These are phyloP conservation scores for Helostoma temminkii DNA, from an alignment of 2,797 vertebrate genomes.

Conservation along the genomic window DNA sequence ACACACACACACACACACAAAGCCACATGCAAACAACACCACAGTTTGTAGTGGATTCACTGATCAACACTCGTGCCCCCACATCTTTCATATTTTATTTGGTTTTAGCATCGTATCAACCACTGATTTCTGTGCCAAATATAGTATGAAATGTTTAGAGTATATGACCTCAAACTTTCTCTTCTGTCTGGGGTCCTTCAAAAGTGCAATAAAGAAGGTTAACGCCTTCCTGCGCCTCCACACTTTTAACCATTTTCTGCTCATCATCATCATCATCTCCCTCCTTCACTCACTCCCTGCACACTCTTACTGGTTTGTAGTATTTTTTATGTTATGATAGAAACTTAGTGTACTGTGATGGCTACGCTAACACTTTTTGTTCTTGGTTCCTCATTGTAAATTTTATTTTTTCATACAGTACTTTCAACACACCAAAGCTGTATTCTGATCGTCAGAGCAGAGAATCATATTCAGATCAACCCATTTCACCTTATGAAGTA, in stretches of 20 bases:
- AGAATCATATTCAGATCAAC: conserved; percentile 58
- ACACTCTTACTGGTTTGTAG: conserved; percentile 53
- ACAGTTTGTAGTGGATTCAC: conserved; percentile 39
- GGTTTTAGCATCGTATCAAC: conserved; percentile 37
- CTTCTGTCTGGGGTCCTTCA: conserved; percentile 36
- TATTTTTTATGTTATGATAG: conserved; percentile 40
- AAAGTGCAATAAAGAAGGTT: conserved; percentile 60
- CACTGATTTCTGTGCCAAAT: conserved; percentile 54
- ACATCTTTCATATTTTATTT: conserved; percentile 7
- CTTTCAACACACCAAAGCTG: conserved; percentile 69
- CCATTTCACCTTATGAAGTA: conserved; percentile 53
- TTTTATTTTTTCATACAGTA: conserved; percentile 26
- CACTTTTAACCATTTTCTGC: conserved; percentile 7
- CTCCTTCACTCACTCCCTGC: conserved; percentile 53
- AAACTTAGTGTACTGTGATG: conserved; percentile 50
- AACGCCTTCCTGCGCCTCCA: conserved; percentile 26
- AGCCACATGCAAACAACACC: conserved; percentile 54
- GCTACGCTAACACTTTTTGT: conserved; percentile 14
- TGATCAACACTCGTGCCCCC: conserved; percentile 44
- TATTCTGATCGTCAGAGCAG: conserved; percentile 58
- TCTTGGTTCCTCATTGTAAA: conserved; percentile 21
- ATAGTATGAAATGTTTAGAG: conserved; percentile 17
- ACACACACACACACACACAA: conserved; percentile 33
- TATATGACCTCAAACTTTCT: conserved; percentile 17
- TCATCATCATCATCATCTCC: conserved; percentile 22